These are phyloP conservation scores for Drosophila planitibia DNA, from an alignment of 2,888 invertebrate genomes.

Conservation along the genomic window DNA sequence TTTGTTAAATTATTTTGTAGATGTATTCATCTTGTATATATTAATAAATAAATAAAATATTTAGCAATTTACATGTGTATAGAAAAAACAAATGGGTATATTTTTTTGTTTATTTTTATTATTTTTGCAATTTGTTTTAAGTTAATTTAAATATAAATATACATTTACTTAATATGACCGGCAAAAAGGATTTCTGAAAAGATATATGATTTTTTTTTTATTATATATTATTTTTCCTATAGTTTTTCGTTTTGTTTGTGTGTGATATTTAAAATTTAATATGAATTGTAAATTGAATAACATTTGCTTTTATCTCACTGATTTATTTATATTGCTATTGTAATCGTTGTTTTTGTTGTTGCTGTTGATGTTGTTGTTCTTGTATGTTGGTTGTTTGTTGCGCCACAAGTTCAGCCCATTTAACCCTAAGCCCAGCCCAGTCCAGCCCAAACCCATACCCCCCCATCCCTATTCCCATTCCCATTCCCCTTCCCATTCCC, in stretches of 20 bases:
- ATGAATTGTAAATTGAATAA: conserved; percentile 12
- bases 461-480: background rate
- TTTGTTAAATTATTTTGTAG: background rate
- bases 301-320: conserved; percentile 27
- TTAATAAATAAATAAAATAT: background rate
- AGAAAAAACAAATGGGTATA: conserved; percentile 1
- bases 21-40: background rate
- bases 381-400: conserved; percentile 19
- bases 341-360: conserved; percentile 46
- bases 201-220: conserved; percentile 17
- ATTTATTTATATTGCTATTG: conserved; percentile 40
- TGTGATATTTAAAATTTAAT: conserved; percentile 3
- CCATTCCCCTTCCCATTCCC: background rate
- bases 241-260: conserved; percentile 14
- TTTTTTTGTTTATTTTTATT: conserved; percentile 25
- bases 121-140: conserved; percentile 41
- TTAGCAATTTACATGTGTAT: background rate
- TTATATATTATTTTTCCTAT: conserved; percentile 14
- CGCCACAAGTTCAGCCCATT: conserved; percentile 14
- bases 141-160: conserved; percentile 71
- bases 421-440: conserved; percentile 11
- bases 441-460: conserved; percentile 2
- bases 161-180: conserved; percentile 68
- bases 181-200: conserved; percentile 48
- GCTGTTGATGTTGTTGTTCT: background rate